Conservation (phyloP, 2,113 vertebrate genomes). For the Parus major region DNA sequence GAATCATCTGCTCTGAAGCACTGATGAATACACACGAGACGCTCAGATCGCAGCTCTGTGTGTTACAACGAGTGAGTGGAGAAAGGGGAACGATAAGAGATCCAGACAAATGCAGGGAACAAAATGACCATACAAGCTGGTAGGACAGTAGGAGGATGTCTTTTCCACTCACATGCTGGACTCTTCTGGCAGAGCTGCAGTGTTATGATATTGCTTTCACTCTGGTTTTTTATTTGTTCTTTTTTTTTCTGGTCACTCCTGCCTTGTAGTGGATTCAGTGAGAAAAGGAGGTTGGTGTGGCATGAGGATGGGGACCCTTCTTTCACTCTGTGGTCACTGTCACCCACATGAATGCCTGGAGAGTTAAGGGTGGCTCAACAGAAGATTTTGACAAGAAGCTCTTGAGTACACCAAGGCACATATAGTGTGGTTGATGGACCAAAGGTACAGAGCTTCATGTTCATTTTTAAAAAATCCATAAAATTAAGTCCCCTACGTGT, state of each 20-base stretch:
- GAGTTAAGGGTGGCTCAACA: background rate
- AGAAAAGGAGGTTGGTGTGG: background rate
- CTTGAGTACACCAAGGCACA: background rate
- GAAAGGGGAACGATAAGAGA: background rate
- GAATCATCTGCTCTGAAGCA: slow-evolving; percentile 44
- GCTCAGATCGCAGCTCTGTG: background rate
- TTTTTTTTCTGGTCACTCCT: background rate
- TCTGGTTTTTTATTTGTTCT: background rate
- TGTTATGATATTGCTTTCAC: background rate
- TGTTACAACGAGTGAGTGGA: background rate
- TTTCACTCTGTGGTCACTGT: background rate
- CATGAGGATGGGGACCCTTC: background rate
- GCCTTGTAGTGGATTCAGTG: background rate
- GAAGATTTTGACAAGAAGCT: background rate
- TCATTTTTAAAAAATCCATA: background rate
- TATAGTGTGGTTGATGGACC: background rate
- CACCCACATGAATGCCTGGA: background rate
- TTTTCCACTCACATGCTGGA: background rate
- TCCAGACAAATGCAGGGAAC: background rate
- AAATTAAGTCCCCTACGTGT: background rate
- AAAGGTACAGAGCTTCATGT: background rate
- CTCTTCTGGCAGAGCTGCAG: background rate
- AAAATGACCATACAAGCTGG: background rate
- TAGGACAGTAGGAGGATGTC: background rate
- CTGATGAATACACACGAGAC: background rate